Base-by-base conservation (phyloP, 2,888 invertebrate genomes). In the Cheilosia vulpina region DNA sequence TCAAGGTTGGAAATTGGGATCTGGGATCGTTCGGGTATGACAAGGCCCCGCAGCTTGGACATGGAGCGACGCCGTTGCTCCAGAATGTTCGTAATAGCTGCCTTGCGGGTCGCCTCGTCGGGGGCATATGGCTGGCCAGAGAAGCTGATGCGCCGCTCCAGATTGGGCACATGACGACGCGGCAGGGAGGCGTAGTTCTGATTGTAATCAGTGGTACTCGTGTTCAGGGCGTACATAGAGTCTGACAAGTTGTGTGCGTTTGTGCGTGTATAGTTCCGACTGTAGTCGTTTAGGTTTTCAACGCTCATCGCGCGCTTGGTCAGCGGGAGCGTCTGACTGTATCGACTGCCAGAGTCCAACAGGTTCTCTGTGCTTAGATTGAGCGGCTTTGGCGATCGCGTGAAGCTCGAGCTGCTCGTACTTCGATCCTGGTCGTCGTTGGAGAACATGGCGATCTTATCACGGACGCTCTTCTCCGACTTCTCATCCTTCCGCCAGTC, bases 381-480 rank as follows among this genome's bases (percentile, higher is more conserved):
- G 4, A 92, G 88, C 6, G 91, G 89, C 80, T 92, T 92, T 2
- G 87, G 45, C 6, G 89, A 78, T 34, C 89, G 87, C 21, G 88
- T 73, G 60, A 88, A 89, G 34, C 72, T 87, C 3, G 88, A 41
- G 2, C 85, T 88, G 47, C 71, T 88, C n/a, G 75, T 87, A 71
- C 68, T 87, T 88, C 71, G 87, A 66, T 88, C 88, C 31, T 90
- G 89, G 68, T 91, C 92, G 83, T 92, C 92, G 88, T 93, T 94
- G 55, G 96, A 96, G 92, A 97, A 97, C 96, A 97, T 96, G 77
- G 97, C 97, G 89, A 97, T 97, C 93, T 97, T 97, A 90, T 97
- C 97, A 89, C 95, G 95, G 72, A 97, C 96, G 89, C 96, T 96
- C 87, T 95, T 95, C 92, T 96, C 96, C 87, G 96, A 96, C 89